Evolutionary conservation across 2,113 vertebrate genomes (phyloP).

Genomic region (sheep (Ovis aries)): ARS-UI_Ramb_v3.0 NC_056060.1:20396001-20396500

Average conservation of each 20-base stretch:
- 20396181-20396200: not conserved
- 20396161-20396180: not conserved
- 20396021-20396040: not conserved
- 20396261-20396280: not conserved
- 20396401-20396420: not conserved
- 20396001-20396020: slow-evolving; percentile 8
- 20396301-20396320: not conserved
- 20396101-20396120: not conserved
- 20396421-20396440: not conserved
- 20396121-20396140: not conserved
- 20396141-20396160: not conserved
- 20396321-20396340: not conserved
- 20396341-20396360: not conserved
- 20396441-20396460: fast-evolving
- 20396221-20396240: not conserved
- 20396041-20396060: slow-evolving; percentile 4
- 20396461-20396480: not conserved
- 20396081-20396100: not conserved
- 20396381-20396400: not conserved
- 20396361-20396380: not conserved
- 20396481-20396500: not conserved
- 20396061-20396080: slow-evolving; percentile 36
- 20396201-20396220: not conserved
- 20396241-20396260: not conserved
- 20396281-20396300: not conserved